phyloP scores from a whole-genome alignment of 2,888 invertebrate species.

The Acanthoscelides obtectus region DNA sequence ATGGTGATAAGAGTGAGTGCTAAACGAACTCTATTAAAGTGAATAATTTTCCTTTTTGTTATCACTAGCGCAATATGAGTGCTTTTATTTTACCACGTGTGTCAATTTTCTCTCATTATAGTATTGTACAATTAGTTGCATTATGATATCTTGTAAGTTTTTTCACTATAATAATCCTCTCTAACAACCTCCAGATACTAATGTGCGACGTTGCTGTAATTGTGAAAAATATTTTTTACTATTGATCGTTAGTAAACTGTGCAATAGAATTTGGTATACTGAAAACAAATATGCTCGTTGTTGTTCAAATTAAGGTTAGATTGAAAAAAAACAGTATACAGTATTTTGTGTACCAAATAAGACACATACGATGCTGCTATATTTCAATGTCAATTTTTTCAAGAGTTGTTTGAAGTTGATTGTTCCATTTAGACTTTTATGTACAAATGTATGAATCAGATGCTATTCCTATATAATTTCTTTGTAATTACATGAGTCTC shows the following conservation, averaged over 20 bases:
- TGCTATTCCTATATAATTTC: no score
- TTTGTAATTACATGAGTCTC: background rate
- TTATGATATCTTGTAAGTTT: background rate
- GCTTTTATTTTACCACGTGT: background rate
- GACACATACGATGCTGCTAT: no score
- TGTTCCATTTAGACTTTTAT: no score
- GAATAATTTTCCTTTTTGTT: background rate
- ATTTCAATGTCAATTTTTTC: no score
- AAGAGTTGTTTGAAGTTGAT: no score
- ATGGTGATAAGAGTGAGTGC: conserved; percentile 9
- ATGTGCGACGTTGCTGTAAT: background rate
- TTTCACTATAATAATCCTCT: background rate
- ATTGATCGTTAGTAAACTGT: no score
- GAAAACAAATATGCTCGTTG: no score
- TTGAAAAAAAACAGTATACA: no score
- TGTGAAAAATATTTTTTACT: background rate
- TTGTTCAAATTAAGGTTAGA: no score
- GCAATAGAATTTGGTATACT: no score
- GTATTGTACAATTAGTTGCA: background rate
- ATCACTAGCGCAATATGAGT: background rate
- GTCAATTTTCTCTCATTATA: background rate
- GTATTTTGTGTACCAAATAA: no score
- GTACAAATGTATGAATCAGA: no score
- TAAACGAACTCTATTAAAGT: background rate
- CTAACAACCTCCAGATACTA: background rate